Conservation (phyloP, 2,797 vertebrate species). For the Cetoscarus ocellatus region DNA sequence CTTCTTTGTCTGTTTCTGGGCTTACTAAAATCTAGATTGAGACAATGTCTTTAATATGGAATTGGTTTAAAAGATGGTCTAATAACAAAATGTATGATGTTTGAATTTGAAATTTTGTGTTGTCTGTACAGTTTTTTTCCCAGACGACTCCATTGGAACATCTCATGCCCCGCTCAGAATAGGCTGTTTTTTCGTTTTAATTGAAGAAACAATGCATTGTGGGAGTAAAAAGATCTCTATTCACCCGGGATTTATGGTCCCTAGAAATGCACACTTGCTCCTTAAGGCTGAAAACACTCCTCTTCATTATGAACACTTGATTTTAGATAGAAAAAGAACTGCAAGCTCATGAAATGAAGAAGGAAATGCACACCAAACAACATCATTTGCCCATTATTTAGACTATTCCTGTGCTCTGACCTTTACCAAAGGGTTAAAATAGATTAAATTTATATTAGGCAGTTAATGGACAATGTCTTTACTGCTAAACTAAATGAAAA, state of each 20-base stretch:
- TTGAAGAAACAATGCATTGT: not conserved
- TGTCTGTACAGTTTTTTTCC: too few species aligned
- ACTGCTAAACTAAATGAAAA: constrained; percentile 80
- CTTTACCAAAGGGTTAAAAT: constrained; percentile 78
- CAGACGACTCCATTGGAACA: too few species aligned
- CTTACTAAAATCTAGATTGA: too few species aligned
- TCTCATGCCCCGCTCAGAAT: too few species aligned
- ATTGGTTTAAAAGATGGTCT: too few species aligned
- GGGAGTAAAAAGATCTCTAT: too few species aligned
- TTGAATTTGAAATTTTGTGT: too few species aligned
- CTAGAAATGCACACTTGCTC: constrained; percentile 21
- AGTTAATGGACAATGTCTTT: constrained; percentile 84
- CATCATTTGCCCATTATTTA: constrained; percentile 78
- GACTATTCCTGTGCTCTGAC: constrained; percentile 76
- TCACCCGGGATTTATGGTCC: not conserved
- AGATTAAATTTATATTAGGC: constrained; percentile 83
- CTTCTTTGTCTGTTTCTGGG: too few species aligned
- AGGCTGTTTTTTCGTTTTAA: too few species aligned
- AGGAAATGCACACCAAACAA: constrained; percentile 55
- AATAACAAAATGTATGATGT: too few species aligned
- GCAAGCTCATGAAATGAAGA: constrained; percentile 49
- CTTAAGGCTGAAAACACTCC: constrained; percentile 29
- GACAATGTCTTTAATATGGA: too few species aligned
- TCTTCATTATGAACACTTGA: constrained; percentile 41
- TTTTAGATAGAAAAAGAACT: constrained; percentile 44